Evolutionary conservation across 2,113 vertebrate species (phyloP).

Genomic region (Phrynosoma platyrhinos): DNA sequence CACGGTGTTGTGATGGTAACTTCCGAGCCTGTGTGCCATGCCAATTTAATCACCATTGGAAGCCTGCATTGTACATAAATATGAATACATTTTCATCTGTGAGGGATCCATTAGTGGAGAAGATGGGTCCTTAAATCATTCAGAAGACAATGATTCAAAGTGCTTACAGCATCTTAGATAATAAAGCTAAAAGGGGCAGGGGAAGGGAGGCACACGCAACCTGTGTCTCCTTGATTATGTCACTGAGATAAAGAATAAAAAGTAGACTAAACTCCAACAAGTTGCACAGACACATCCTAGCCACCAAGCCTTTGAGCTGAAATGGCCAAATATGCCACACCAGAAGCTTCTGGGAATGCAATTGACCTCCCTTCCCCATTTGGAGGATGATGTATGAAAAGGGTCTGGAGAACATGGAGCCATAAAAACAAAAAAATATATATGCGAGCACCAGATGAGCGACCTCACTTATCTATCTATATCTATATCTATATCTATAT

Average conservation of each 20-base stretch:
- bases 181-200: neutral
- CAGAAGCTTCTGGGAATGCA: too few species aligned
- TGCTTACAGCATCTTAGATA: constrained; percentile 12
- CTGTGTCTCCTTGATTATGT: neutral
- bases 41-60: constrained; percentile 15
- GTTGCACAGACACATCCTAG: neutral
- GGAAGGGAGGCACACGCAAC: neutral
- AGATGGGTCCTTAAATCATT: constrained; percentile 22
- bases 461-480: neutral
- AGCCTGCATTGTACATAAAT: constrained; percentile 4
- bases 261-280: neutral
- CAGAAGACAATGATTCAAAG: constrained; percentile 9
- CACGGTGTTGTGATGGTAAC: neutral
- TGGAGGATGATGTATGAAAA: too few species aligned
- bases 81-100: neutral
- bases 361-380: too few species aligned
- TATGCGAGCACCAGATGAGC: neutral
- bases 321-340: too few species aligned
- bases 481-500: too few species aligned
- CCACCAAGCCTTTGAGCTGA: too few species aligned
- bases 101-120: constrained; percentile 28
- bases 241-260: neutral
- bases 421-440: neutral
- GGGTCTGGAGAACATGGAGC: too few species aligned
- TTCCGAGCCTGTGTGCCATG: neutral